phyloP scores from a whole-genome alignment of 2,797 vertebrate species.

The Tenualosa ilisha region DNA sequence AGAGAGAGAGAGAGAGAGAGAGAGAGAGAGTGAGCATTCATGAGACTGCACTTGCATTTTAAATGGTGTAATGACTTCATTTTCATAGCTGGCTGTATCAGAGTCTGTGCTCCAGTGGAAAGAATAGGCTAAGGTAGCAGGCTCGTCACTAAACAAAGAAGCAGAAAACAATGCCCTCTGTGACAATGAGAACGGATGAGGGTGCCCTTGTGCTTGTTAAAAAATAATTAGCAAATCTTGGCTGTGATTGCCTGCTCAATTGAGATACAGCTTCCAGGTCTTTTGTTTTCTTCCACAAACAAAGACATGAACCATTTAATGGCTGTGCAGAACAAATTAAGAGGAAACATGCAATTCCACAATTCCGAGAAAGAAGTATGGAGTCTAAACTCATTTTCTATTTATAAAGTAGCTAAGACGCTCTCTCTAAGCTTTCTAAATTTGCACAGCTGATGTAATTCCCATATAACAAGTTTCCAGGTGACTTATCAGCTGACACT shows the following conservation, averaged over 20 bases:
- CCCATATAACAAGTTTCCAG: neutral
- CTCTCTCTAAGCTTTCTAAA: neutral
- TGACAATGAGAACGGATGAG: constrained; percentile 39
- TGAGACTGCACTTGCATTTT: neutral
- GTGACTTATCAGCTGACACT: neutral
- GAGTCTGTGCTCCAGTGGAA: constrained; percentile 20
- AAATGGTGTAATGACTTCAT: constrained; percentile 33
- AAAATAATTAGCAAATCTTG: constrained; percentile 45
- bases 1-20: neutral
- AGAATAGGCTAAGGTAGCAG: constrained; percentile 22
- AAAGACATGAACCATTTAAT: constrained; percentile 20
- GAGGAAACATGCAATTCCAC: neutral
- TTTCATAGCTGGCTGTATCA: constrained; percentile 28
- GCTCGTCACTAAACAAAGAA: constrained; percentile 30
- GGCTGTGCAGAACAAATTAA: constrained; percentile 19
- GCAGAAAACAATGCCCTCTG: constrained; percentile 25
- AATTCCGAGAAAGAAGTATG: neutral
- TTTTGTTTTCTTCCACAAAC: constrained; percentile 34
- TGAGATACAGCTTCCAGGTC: constrained; percentile 39
- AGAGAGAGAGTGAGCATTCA: neutral
- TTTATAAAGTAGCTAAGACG: neutral
- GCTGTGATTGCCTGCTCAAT: constrained; percentile 37
- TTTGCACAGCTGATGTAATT: neutral
- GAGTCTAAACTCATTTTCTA: neutral
- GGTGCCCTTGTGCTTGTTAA: constrained; percentile 25